phyloP scores from a whole-genome alignment of 2,797 vertebrate species.

The Sandelia bainsii region DNA sequence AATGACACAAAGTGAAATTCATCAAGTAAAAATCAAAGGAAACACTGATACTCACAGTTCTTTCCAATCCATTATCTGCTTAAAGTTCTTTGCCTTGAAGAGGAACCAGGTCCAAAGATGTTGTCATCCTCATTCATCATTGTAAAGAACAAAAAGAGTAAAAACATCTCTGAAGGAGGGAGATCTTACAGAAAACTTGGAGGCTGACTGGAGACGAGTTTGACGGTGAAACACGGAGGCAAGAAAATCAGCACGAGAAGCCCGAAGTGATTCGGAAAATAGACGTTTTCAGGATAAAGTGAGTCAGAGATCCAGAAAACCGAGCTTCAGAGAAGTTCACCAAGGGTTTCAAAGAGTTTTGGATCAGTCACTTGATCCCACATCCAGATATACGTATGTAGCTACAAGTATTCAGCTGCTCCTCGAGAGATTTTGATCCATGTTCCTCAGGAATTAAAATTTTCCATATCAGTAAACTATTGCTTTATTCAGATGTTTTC shows the following conservation, averaged over 20 bases:
- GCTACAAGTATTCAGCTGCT: too few relatives aligned
- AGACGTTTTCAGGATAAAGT: too few relatives aligned
- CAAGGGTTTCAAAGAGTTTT: not conserved
- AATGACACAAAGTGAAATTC: not conserved
- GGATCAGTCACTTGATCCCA: not conserved
- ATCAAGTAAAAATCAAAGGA: too few relatives aligned
- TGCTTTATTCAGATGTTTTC: too few relatives aligned
- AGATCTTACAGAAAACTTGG: fast-evolving
- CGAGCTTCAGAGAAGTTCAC: too few relatives aligned
- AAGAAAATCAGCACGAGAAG: not conserved
- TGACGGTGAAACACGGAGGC: not conserved
- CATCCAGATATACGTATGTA: not conserved
- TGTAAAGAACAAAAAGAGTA: not conserved
- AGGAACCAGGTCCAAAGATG: conserved; percentile 32
- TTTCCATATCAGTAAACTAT: too few relatives aligned
- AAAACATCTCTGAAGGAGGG: not conserved
- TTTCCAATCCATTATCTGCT: conserved; percentile 79
- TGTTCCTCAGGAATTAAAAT: not conserved
- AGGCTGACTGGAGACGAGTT: not conserved
- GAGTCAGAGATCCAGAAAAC: too few relatives aligned
- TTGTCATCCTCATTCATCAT: conserved; percentile 49
- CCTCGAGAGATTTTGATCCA: not conserved
- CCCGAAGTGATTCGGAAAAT: not conserved
- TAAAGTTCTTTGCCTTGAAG: conserved; percentile 38
- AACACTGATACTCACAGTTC: conserved; percentile 75